phyloP scores from a whole-genome alignment of 2,888 invertebrate genomes.

The Heliconius sara region DNA sequence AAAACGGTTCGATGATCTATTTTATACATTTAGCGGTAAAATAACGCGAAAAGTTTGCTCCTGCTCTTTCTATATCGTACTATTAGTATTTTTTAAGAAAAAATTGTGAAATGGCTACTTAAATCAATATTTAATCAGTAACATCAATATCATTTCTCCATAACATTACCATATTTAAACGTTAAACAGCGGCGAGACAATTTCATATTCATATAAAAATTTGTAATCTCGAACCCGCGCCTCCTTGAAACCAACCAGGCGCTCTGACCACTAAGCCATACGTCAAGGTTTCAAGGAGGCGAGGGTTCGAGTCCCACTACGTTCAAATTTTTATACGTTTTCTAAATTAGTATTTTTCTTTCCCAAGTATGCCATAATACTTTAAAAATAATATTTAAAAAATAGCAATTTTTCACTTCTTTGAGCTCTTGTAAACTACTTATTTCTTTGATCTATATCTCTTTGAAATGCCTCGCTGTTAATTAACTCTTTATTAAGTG shows the following conservation, averaged over 20 bases:
- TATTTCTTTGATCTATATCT: conserved; percentile 39
- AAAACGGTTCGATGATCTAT: conserved; percentile 1
- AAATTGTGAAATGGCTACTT: neutral
- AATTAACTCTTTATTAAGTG: conserved; percentile 34
- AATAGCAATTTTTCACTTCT: conserved; percentile 12
- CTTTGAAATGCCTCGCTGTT: conserved; percentile 36
- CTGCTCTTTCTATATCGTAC: neutral
- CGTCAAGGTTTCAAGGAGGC: no score
- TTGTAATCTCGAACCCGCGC: no score
- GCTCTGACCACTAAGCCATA: no score
- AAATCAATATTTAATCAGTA: neutral
- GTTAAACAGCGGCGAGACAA: neutral
- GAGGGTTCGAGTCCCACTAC: no score
- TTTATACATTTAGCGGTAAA: neutral
- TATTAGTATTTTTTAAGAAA: neutral
- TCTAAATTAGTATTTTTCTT: no score
- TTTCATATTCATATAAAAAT: neutral
- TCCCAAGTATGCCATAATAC: no score
- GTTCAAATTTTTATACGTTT: no score
- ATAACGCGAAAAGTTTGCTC: neutral
- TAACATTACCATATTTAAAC: neutral
- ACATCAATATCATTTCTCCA: neutral
- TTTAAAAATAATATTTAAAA: neutral
- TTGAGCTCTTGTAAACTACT: conserved; percentile 19
- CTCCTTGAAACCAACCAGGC: no score